A percentile compares a stretch with the other conserved stretches of the same genome.
Evolutionary conservation across 2,113 vertebrate genomes (phyloP).

Genomic region (Etia nguti): DNA sequence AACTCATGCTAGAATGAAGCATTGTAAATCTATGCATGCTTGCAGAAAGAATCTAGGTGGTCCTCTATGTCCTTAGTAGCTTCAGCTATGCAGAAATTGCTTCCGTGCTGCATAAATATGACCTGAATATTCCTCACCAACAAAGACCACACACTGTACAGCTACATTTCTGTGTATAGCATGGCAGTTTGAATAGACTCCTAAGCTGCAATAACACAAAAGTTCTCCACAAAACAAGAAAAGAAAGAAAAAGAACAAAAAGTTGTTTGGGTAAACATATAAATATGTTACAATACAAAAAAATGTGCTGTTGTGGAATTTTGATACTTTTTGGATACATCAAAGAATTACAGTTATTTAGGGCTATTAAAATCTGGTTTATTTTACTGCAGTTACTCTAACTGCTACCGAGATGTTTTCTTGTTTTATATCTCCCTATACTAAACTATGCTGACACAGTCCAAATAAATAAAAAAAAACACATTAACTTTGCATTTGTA

Average conservation of each 20-base stretch:
- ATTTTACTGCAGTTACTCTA: not conserved
- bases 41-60: not conserved
- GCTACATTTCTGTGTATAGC: not conserved
- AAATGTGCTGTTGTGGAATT: not conserved
- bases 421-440: not conserved
- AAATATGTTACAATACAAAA: not conserved
- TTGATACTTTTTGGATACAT: not conserved
- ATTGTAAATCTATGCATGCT: not conserved
- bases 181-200: not conserved
- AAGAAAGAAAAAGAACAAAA: not conserved
- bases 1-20: not conserved
- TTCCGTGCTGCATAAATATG: not conserved
- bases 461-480: not conserved
- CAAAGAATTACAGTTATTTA: not conserved
- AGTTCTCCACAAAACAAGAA: not conserved
- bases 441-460: not conserved
- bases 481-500: not conserved
- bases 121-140: conserved; percentile 3
- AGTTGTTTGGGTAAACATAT: not conserved
- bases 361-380: not conserved
- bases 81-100: not conserved
- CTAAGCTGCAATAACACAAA: not conserved
- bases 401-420: not conserved
- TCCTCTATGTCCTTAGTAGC: not conserved
- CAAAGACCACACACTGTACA: not conserved